These are phyloP conservation scores for Holotrichia oblita DNA, from an alignment of 1,140 invertebrate genomes.

Conservation along the genomic window DNA sequence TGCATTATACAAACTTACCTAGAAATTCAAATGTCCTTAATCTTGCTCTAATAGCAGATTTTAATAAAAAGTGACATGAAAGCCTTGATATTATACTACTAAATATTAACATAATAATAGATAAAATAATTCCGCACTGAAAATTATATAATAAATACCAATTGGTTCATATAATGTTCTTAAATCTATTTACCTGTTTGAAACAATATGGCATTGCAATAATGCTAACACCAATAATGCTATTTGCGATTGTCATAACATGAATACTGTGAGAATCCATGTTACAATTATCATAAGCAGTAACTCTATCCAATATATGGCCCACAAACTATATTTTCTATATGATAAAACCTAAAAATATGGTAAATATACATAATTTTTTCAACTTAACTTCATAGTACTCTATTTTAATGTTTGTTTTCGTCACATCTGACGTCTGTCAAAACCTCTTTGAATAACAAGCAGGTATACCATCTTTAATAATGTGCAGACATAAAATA, in stretches of 20 bases:
- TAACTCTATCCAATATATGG: too few relatives aligned
- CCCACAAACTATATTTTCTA: neutral
- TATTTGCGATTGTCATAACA: conserved; percentile 93
- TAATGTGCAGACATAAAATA: too few relatives aligned
- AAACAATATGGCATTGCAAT: conserved; percentile 98
- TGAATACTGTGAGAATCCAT: conserved; percentile 68
- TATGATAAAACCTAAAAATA: too few relatives aligned
- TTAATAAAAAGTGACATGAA: conserved; percentile 92
- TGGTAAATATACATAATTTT: too few relatives aligned
- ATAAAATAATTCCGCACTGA: conserved; percentile 91
- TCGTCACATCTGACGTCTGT: too few relatives aligned
- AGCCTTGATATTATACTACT: conserved; percentile 87
- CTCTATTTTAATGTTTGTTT: too few relatives aligned
- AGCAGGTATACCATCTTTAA: too few relatives aligned
- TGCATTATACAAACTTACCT: conserved; percentile 62
- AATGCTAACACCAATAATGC: conserved; percentile 96
- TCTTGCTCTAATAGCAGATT: conserved; percentile 87
- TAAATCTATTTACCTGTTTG: conserved; percentile 74
- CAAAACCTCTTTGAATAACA: too few relatives aligned
- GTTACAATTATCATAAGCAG: too few relatives aligned
- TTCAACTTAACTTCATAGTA: too few relatives aligned
- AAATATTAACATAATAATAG: conserved; percentile 80
- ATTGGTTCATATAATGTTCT: neutral
- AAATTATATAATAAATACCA: conserved; percentile 56
- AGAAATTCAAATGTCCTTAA: conserved; percentile 92